A percentile compares a stretch with the other conserved stretches of the same genome.
phyloP scores from a whole-genome alignment of 2,888 invertebrate genomes.

The Cecidostiba fungosa region DNA sequence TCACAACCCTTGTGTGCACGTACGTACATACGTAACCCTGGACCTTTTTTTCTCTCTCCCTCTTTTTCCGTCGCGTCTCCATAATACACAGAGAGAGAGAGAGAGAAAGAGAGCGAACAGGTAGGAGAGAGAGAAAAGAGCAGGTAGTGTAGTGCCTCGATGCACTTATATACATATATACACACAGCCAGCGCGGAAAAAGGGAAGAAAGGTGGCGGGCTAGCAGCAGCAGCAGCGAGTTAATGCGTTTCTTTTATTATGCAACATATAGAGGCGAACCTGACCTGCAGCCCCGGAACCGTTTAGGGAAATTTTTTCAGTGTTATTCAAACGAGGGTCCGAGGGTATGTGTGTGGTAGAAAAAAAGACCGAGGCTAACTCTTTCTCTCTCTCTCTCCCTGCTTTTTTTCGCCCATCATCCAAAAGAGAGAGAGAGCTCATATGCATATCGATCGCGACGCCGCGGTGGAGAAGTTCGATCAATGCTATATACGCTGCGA shows the following conservation, averaged over 20 bases:
- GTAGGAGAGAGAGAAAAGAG: slow-evolving; percentile 70
- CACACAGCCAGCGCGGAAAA: slow-evolving; percentile 10
- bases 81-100: slow-evolving; percentile 48
- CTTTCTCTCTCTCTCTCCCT: slow-evolving; percentile 54
- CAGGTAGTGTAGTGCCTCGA: slow-evolving; percentile 73
- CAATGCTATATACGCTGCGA: slow-evolving; percentile 67
- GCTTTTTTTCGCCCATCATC: slow-evolving; percentile 58
- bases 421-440: slow-evolving; percentile 66
- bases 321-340: slow-evolving; percentile 79
- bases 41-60: slow-evolving; percentile 59
- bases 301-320: slow-evolving; percentile 79
- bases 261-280: slow-evolving; percentile 70
- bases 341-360: slow-evolving; percentile 69
- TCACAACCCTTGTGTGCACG: slow-evolving; percentile 64
- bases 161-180: slow-evolving; percentile 55
- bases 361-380: slow-evolving; percentile 54
- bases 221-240: slow-evolving; percentile 64
- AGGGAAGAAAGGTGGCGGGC: slow-evolving; percentile 36
- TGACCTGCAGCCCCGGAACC: slow-evolving; percentile 74
- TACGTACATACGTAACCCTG: slow-evolving; percentile 43
- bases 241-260: slow-evolving; percentile 78
- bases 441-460: slow-evolving; percentile 79
- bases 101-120: slow-evolving; percentile 69
- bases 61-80: slow-evolving; percentile 21
- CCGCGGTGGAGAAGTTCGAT: slow-evolving; percentile 69